A percentile compares a stretch with the other conserved stretches of the same genome.
These are phyloP conservation scores for Chymomyza costata DNA, from an alignment of 1,140 invertebrate species.

Conservation along the genomic window DNA sequence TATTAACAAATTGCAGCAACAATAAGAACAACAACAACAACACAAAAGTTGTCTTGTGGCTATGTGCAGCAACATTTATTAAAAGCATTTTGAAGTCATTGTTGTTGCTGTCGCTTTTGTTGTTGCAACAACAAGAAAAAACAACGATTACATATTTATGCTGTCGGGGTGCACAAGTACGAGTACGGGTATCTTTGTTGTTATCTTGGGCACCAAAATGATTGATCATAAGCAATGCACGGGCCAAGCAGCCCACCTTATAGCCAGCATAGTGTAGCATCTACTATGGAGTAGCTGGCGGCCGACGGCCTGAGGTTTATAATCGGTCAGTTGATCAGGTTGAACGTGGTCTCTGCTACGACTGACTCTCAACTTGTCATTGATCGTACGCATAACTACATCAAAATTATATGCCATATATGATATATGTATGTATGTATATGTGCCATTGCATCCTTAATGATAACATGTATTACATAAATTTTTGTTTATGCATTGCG, in stretches of 20 bases:
- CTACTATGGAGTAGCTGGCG: too few relatives aligned
- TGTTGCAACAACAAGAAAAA: conserved; percentile 15
- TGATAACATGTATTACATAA: conserved; percentile 58
- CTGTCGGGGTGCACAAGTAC: conserved; percentile 59
- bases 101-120: conserved; percentile 18
- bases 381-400: too few relatives aligned
- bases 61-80: conserved; percentile 57
- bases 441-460: conserved; percentile 14
- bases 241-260: too few relatives aligned
- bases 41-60: conserved; percentile 46
- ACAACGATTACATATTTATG: conserved; percentile 65
- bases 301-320: conserved; percentile 8
- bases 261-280: too few relatives aligned
- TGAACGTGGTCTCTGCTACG: conserved; percentile 15
- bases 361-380: neutral
- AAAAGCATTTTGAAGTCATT: conserved; percentile 62
- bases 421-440: neutral
- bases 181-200: conserved; percentile 54
- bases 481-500: conserved; percentile 28
- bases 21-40: conserved; percentile 13
- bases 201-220: conserved; percentile 55
- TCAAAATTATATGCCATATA: too few relatives aligned
- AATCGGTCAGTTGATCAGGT: conserved; percentile 33
- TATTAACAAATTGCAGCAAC: conserved; percentile 63
- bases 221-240: conserved; percentile 67